Conservation (phyloP, 2,113 vertebrate genomes). For the Nerophis ophidion region DNA sequence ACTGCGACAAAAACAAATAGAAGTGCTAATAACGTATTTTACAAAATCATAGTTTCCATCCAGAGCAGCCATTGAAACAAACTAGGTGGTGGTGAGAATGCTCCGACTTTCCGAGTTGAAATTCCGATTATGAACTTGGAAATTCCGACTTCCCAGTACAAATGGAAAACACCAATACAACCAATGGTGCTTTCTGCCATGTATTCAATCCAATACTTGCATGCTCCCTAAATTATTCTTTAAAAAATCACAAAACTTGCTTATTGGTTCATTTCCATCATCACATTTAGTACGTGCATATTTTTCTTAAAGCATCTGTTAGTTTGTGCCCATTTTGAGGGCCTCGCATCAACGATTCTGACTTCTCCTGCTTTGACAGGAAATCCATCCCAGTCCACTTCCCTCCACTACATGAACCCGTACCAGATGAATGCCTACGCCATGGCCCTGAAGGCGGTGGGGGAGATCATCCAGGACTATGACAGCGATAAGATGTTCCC, state of each 20-base stretch:
- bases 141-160: too few species aligned
- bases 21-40: too few species aligned
- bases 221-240: too few species aligned
- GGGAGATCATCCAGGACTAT: conserved; percentile 95
- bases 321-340: conserved; percentile 13
- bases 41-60: too few species aligned
- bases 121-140: too few species aligned
- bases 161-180: too few species aligned
- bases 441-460: conserved; percentile 88
- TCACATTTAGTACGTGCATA: conserved; percentile 15
- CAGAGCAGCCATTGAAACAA: too few species aligned
- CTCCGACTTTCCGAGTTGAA: too few species aligned
- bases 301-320: conserved; percentile 26
- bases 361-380: conserved; percentile 59
- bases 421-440: conserved; percentile 95
- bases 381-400: conserved; percentile 91
- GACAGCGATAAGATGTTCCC: conserved; percentile 97
- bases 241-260: not conserved
- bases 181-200: too few species aligned
- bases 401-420: conserved; percentile 93
- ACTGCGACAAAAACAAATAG: too few species aligned
- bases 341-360: conserved; percentile 40
- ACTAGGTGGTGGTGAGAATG: too few species aligned
- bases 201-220: too few species aligned
- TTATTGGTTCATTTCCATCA: not conserved